These are phyloP conservation scores for Hecatera dysodea DNA, from an alignment of 2,888 invertebrate species.

Conservation along the genomic window DNA sequence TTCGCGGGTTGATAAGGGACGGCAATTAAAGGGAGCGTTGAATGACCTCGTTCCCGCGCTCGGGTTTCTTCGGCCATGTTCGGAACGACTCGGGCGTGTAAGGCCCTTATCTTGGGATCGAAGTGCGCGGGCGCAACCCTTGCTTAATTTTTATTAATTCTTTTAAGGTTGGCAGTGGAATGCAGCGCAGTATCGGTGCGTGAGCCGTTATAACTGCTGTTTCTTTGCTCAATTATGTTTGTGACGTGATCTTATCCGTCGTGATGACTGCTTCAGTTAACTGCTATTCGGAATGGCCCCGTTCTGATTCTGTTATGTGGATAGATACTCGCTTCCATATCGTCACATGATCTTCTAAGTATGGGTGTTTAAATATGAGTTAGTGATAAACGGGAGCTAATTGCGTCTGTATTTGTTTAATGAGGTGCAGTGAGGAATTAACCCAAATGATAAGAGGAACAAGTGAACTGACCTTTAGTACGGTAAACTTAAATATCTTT, in stretches of 20 bases:
- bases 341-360: constrained; percentile 55
- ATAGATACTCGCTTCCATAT: constrained; percentile 54
- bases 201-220: constrained; percentile 64
- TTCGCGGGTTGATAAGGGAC: constrained; percentile 80
- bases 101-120: constrained; percentile 84
- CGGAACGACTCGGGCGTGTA: constrained; percentile 77
- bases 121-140: constrained; percentile 84
- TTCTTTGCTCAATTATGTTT: constrained; percentile 71
- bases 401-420: constrained; percentile 30
- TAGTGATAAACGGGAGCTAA: constrained; percentile 48
- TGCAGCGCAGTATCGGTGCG: constrained; percentile 59
- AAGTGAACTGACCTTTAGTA: constrained; percentile 15
- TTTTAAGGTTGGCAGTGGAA: constrained; percentile 68
- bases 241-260: constrained; percentile 65
- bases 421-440: constrained; percentile 14
- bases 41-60: constrained; percentile 81
- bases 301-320: constrained; percentile 66
- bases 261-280: constrained; percentile 55
- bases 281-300: constrained; percentile 48
- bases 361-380: constrained; percentile 59
- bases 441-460: constrained; percentile 39
- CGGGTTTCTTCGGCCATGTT: constrained; percentile 78
- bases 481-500: neutral
- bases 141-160: constrained; percentile 63
- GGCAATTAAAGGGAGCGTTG: constrained; percentile 82